Percentiles rank a stretch among this genome's conserved stretches.
These are phyloP conservation scores for Idaea aversata DNA, from an alignment of 2,888 invertebrate species.

Conservation along the genomic window DNA sequence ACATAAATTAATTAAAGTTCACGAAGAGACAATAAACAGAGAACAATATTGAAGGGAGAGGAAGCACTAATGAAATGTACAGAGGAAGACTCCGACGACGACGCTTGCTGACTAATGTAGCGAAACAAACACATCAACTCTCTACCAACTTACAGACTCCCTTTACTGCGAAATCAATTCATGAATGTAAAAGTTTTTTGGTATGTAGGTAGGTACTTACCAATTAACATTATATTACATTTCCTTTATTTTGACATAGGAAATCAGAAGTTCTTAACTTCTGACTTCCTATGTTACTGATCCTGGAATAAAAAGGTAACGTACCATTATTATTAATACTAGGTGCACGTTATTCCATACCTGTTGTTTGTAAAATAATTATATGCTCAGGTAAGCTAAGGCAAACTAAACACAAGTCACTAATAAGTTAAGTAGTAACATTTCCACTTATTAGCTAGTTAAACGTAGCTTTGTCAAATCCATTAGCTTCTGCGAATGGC, in stretches of 20 bases:
- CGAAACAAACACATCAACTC: conserved; percentile 65
- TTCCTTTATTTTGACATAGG: not conserved
- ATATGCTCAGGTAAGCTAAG: not conserved
- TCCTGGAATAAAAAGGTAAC: too few relatives aligned
- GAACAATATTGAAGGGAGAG: conserved; percentile 57
- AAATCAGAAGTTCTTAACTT: not conserved
- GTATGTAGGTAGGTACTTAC: not conserved
- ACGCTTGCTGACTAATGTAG: conserved; percentile 56
- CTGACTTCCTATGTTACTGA: too few relatives aligned
- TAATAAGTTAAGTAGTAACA: not conserved
- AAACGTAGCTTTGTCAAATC: not conserved
- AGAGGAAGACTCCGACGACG: conserved; percentile 34
- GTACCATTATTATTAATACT: too few relatives aligned
- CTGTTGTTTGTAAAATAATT: too few relatives aligned
- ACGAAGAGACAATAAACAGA: conserved; percentile 59
- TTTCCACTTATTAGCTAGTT: not conserved
- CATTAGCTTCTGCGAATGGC: not conserved
- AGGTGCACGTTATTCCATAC: too few relatives aligned
- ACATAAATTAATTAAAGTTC: conserved; percentile 67
- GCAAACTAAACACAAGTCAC: not conserved
- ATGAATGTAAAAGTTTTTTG: not conserved
- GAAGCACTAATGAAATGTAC: conserved; percentile 72
- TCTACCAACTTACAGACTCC: conserved; percentile 35
- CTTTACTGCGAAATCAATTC: not conserved
- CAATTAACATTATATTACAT: not conserved